Percentiles rank a stretch among this genome's conserved stretches.
Evolutionary conservation across 2,888 invertebrate species (phyloP).

Genomic region (Blomia tropicalis): DNA sequence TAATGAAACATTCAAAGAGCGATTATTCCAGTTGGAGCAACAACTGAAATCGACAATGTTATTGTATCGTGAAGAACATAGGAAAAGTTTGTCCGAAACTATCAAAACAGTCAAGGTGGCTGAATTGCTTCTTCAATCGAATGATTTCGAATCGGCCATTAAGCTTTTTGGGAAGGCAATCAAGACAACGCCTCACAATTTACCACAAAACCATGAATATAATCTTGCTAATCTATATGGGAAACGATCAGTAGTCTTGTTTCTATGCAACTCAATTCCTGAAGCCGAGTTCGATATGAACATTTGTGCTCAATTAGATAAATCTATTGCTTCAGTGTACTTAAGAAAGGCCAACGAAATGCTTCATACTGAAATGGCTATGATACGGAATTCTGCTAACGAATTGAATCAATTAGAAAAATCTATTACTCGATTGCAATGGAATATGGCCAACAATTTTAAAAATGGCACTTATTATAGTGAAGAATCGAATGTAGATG

Average conservation of each 20-base stretch:
- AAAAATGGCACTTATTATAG: neutral
- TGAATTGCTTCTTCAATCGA: no score
- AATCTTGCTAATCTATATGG: neutral
- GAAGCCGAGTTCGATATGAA: neutral
- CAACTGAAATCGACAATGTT: no score
- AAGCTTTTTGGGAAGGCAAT: no score
- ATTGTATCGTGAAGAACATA: no score
- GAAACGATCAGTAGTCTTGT: neutral
- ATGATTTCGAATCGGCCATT: no score
- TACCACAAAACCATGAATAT: neutral
- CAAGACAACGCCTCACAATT: neutral
- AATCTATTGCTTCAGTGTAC: neutral
- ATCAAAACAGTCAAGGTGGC: no score
- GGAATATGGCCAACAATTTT: no score
- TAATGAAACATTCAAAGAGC: no score
- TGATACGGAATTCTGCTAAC: neutral
- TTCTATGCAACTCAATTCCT: neutral
- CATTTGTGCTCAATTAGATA: neutral
- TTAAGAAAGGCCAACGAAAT: neutral
- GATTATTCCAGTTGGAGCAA: no score
- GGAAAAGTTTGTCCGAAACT: no score
- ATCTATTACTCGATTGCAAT: no score
- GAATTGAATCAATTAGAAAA: no score
- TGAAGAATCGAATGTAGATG: neutral
- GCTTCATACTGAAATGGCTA: neutral